Base-by-base conservation (phyloP, 2,113 vertebrate genomes). In the Otocyon megalotis region DNA sequence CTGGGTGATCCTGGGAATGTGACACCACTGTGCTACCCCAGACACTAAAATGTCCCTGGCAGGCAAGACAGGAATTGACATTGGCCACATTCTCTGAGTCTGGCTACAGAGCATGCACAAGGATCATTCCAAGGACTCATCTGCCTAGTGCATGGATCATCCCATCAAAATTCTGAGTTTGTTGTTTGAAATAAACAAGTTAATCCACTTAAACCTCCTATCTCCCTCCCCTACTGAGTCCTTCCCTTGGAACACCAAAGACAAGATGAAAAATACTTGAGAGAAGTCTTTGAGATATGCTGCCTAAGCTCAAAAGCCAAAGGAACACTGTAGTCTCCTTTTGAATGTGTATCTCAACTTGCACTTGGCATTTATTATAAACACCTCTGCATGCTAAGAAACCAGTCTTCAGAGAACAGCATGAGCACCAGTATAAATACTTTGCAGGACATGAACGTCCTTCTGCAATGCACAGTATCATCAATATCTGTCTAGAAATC, bases 11-110 rank as follows among this genome's bases (percentile, higher is more conserved):
- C 56, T 79, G 35, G 22, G 54, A 95, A 97, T 65, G 60, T 58
- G 92, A 94, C 43, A 53, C 37, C 14, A 56, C 3, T 22, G 11
- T 35, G 20, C 17, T 88, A 22, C 5, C 58, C 28, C 65, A 94
- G 92, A 96, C 87, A 96, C 96, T 90, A 96, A 97, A 97, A 77
- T 85, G 32, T 77, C 63, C 76, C 74, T 74, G 54, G 35, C 50
- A 90, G 60, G 53, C 92, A 92, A 71, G 43, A 28, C 43, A 92
- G 71, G 48, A 48, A 56, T 37, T 88, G 80, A 71, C 54, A 56
- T 5, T 93, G 60, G 56, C 69, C 54, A 22, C 58, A 63, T 95
- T 82, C 69, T 37, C 92, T 67, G 22, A 8, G 50, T 63, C 48
- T 82, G 50, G 28, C 43, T 56, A 8, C 63, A 74, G 22, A 74